Base-by-base conservation (phyloP, 2,113 vertebrate species). In the Vidua macroura region DNA sequence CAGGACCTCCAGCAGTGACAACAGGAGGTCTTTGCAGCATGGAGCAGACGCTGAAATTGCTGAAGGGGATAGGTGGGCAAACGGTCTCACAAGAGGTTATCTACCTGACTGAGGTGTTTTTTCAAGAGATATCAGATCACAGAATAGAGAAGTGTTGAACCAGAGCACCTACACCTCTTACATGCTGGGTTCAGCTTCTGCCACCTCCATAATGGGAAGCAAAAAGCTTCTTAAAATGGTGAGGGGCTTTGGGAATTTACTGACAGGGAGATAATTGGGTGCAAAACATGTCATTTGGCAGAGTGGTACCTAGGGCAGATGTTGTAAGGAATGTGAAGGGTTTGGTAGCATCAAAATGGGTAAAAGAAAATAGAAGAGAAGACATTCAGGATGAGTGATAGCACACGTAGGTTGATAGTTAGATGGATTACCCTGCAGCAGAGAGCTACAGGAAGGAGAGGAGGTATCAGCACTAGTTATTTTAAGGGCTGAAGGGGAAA, bases 181-280 rank as follows among this genome's bases (percentile, higher is more conserved):
- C 9, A 7, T 44, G 31, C 70, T 64, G 30, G 33, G 19, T 80
- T 90, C 67, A 37, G 37, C 63, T 80, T 39, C 53, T 83, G 63
- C 41, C 83, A 73, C 86, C 46, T 90, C 68, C 55, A 15, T 52
- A 87, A 78, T 4, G 33, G 43, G 60, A 35, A 75, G 76, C 59
- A 73, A 58, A 93, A 92, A 90, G 75, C 83, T 88, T 68, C 88
- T 90, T 83, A 76, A 90, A 80, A 43, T 69, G 41, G 19, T 77
- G 67, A 73, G 49, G 55, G 76, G 41, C 83, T 92, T 86, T 72
- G 63, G 52, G 49, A 67, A 63, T 75, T 75, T 83, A 75, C 74
- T 84, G 56, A 79, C 35, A 76, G 75, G 56, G 35, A 87, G 69
- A 67, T 91, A 81, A 86, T 43, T 4, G 1, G 21, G 35, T 69